Conservation (phyloP, 2,113 vertebrate species). For the Pelusios castaneus region DNA sequence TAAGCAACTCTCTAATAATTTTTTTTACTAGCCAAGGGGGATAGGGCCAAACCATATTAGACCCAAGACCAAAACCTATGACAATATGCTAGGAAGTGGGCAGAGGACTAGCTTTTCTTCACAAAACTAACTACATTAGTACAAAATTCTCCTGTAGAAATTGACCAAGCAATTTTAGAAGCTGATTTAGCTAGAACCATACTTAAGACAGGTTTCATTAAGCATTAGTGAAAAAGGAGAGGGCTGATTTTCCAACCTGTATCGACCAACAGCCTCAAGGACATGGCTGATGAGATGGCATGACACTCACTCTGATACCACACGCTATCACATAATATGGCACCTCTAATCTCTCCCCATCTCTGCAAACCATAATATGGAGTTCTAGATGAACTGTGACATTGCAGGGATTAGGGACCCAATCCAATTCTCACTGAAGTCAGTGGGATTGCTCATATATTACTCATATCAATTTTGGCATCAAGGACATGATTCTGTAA, state of each 20-base stretch:
- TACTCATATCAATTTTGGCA: neutral
- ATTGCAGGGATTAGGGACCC: neutral
- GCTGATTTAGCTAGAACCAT: neutral
- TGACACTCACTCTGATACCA: neutral
- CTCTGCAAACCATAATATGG: neutral
- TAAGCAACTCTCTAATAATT: neutral
- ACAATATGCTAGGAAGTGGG: neutral
- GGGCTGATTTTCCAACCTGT: neutral
- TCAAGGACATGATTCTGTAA: neutral
- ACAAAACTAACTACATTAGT: neutral
- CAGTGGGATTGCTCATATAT: neutral
- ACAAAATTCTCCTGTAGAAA: neutral
- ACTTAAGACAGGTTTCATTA: neutral
- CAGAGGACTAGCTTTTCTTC: neutral
- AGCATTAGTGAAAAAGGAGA: fast-evolving
- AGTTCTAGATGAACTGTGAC: neutral
- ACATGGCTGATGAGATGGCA: neutral
- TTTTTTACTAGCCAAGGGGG: neutral
- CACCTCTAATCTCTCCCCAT: neutral
- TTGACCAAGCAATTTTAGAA: neutral
- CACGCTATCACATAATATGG: neutral
- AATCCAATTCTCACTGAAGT: neutral
- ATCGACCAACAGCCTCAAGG: neutral
- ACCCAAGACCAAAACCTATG: neutral
- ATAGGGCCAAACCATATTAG: neutral